phyloP scores from a whole-genome alignment of 2,888 invertebrate genomes.

The Prosopocoilus inquinatus region DNA sequence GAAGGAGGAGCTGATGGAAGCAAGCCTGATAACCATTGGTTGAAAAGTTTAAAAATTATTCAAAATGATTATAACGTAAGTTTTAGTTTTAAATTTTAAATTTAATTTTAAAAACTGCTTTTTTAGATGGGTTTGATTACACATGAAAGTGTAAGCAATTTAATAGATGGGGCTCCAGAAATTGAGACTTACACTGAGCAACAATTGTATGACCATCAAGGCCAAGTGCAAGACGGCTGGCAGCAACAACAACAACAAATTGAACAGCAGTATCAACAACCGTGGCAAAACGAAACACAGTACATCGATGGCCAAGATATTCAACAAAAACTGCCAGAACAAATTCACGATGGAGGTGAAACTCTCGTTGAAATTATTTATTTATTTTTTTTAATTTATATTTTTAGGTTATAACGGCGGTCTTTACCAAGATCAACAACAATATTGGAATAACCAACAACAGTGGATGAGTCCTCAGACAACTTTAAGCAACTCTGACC shows the following conservation, averaged over 20 bases:
- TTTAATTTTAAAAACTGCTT: slow-evolving; percentile 9
- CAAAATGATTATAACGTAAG: slow-evolving; percentile 50
- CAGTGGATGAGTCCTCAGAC: slow-evolving; percentile 31
- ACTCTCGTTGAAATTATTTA: slow-evolving; percentile 3
- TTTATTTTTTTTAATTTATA: slow-evolving; percentile 46
- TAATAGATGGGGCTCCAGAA: slow-evolving; percentile 12
- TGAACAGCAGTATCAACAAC: slow-evolving; percentile 35
- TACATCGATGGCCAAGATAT: slow-evolving; percentile 17
- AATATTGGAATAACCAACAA: slow-evolving; percentile 37
- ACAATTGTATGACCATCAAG: slow-evolving; percentile 17
- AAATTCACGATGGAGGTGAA: slow-evolving; percentile 31
- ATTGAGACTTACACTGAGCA: slow-evolving; percentile 15
- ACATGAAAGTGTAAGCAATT: slow-evolving; percentile 32
- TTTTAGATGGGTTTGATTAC: slow-evolving; percentile 35
- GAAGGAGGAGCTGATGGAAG: slow-evolving; percentile 42
- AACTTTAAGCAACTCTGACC: slow-evolving; percentile 34
- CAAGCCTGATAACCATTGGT: slow-evolving; percentile 58
- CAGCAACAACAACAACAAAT: slow-evolving; percentile 31
- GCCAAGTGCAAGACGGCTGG: slow-evolving; percentile 27
- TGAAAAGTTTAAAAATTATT: slow-evolving; percentile 53
- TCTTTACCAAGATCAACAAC: slow-evolving; percentile 33
- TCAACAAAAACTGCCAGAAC: slow-evolving; percentile 22
- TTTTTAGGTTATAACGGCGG: slow-evolving; percentile 43
- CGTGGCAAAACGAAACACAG: slow-evolving; percentile 32
- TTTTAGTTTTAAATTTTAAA: slow-evolving; percentile 3